A percentile compares a stretch with the other conserved stretches of the same genome.
phyloP scores from a whole-genome alignment of 2,113 vertebrate genomes.

The Psettodes erumei region DNA sequence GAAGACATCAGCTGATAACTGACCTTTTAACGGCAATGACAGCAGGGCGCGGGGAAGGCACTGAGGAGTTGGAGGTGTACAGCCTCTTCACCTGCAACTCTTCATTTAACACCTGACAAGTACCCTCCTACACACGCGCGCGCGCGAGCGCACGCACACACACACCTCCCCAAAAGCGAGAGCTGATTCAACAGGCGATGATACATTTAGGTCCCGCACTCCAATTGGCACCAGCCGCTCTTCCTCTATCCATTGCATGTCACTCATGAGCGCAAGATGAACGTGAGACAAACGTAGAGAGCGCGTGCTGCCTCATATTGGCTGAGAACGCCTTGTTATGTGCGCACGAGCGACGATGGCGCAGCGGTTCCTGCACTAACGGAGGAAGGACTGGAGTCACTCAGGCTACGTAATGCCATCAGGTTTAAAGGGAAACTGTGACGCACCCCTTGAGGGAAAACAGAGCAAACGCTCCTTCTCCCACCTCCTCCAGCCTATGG shows the following conservation, averaged over 20 bases:
- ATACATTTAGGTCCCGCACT: no score
- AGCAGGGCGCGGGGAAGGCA: no score
- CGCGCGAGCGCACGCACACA: no score
- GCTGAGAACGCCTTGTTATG: neutral
- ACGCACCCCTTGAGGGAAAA: rapidly evolving
- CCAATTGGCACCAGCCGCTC: conserved; percentile 1
- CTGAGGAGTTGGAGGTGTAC: no score
- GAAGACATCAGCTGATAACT: no score
- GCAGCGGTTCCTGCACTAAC: neutral
- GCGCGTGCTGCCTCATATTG: neutral
- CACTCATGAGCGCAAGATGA: neutral
- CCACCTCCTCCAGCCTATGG: neutral
- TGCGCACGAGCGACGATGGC: neutral
- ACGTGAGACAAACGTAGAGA: neutral
- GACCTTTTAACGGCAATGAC: no score
- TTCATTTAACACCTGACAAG: no score
- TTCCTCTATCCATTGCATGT: neutral
- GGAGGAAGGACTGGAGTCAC: no score
- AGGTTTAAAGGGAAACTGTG: neutral
- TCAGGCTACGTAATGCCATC: rapidly evolving
- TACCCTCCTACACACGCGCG: no score
- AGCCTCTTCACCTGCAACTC: no score
- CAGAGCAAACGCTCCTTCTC: neutral
- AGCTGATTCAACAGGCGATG: no score
- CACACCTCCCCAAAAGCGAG: no score